phyloP scores from a whole-genome alignment of 53 echinoderm and acorn worm genomes.

The Antedon mediterranea region DNA sequence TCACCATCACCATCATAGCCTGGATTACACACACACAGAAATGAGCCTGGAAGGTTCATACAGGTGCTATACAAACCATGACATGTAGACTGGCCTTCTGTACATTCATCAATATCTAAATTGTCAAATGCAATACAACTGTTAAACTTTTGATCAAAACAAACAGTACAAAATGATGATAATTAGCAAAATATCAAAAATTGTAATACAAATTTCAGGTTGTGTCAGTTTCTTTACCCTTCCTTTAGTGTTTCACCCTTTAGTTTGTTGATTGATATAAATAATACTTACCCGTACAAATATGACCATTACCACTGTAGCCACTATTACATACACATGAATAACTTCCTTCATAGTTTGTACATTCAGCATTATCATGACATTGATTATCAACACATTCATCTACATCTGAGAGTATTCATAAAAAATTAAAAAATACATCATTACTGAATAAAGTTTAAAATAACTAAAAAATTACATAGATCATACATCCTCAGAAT shows the following conservation, averaged over 20 bases:
- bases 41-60: background rate
- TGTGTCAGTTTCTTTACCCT: too few species aligned
- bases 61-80: background rate
- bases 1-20: background rate
- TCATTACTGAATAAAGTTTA: too few species aligned
- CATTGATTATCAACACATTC: slow-evolving; percentile 12
- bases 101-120: background rate
- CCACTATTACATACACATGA: slow-evolving; percentile 12
- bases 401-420: background rate
- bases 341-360: slow-evolving; percentile 8
- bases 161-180: too few species aligned
- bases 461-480: too few species aligned
- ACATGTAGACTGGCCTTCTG: background rate
- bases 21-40: background rate
- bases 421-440: too few species aligned
- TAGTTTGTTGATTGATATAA: too few species aligned
- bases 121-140: background rate
- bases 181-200: too few species aligned
- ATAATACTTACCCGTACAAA: slow-evolving; percentile 14
- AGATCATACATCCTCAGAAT: too few species aligned
- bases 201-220: too few species aligned
- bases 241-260: background rate
- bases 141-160: too few species aligned
- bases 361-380: slow-evolving; percentile 8
- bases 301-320: background rate